phyloP scores from a whole-genome alignment of 1,140 invertebrate species.

The Atta colombica region DNA sequence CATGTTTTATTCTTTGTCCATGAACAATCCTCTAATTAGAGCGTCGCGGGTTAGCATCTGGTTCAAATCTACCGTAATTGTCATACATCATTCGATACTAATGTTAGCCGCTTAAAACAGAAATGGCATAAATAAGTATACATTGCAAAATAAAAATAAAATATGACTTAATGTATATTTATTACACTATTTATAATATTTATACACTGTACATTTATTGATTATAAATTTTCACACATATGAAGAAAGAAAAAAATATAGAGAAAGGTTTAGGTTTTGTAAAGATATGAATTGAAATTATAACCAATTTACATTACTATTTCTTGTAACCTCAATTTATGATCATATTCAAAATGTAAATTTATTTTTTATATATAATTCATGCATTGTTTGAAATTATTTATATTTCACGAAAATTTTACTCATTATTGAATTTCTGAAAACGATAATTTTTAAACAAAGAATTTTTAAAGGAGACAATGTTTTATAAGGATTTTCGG shows the following conservation, averaged over 20 bases:
- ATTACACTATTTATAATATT: background rate
- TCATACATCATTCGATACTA: background rate
- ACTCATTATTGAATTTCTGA: background rate
- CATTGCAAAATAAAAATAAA: background rate
- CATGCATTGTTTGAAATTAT: background rate
- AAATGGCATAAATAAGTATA: background rate
- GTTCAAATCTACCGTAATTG: background rate
- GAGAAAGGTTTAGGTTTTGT: background rate
- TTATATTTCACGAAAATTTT: background rate
- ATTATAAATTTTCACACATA: background rate
- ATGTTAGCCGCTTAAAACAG: background rate
- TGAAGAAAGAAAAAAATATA: background rate
- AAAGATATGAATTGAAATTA: background rate
- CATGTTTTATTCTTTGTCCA: conserved; percentile 45
- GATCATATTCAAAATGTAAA: background rate
- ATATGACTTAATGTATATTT: background rate
- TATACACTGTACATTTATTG: background rate
- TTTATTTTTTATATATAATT: background rate
- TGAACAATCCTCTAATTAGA: conserved; percentile 47
- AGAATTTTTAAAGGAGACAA: too few relatives aligned
- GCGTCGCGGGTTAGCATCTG: conserved; percentile 24
- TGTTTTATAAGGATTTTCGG: too few relatives aligned
- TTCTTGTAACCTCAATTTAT: background rate
- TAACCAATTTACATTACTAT: background rate
- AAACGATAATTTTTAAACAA: too few relatives aligned